A percentile compares a stretch with the other conserved stretches of the same genome.
These are phyloP conservation scores for Ascaphus truei DNA, from an alignment of 2,113 vertebrate genomes.

Conservation along the genomic window DNA sequence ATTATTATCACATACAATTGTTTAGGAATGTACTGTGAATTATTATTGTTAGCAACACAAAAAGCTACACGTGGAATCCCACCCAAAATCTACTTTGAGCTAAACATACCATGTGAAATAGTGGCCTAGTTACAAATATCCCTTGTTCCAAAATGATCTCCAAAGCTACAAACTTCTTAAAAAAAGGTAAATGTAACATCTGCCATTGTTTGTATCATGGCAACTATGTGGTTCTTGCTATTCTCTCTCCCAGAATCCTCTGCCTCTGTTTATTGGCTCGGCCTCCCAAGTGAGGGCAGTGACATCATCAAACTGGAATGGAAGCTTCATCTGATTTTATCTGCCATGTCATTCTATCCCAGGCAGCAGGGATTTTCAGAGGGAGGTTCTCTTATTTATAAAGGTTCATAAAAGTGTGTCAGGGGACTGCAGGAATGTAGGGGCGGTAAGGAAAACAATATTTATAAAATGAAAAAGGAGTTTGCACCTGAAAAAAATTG, in stretches of 20 bases:
- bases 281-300: background rate
- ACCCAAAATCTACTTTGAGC: background rate
- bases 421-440: too few relatives aligned
- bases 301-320: too few relatives aligned
- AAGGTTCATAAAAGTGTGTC: too few relatives aligned
- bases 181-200: background rate
- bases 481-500: too few relatives aligned
- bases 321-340: too few relatives aligned
- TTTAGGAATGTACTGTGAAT: conserved; percentile 16
- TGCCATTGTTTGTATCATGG: background rate
- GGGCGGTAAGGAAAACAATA: too few relatives aligned
- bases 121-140: background rate
- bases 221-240: too few relatives aligned
- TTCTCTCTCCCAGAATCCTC: background rate
- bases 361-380: too few relatives aligned
- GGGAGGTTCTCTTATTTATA: too few relatives aligned
- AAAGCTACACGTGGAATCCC: background rate
- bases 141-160: background rate
- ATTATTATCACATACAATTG: conserved; percentile 22
- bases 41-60: background rate
- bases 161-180: background rate
- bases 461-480: too few relatives aligned
- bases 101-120: background rate
- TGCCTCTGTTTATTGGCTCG: background rate
- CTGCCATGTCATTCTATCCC: too few relatives aligned